phyloP scores from a whole-genome alignment of 2,113 vertebrate genomes.

The Edolisoma coerulescens region DNA sequence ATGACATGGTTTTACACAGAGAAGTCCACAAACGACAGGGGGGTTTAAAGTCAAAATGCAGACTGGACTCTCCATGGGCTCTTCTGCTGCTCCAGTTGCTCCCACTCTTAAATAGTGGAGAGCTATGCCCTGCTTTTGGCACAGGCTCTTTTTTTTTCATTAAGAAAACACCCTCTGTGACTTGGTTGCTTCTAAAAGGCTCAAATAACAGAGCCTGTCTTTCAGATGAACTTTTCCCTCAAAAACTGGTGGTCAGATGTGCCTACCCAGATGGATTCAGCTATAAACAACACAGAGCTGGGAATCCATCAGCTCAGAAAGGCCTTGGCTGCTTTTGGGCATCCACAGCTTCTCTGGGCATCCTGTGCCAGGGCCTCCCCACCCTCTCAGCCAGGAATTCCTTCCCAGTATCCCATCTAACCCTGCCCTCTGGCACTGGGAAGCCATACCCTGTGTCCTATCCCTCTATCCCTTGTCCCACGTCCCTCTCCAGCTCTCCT shows the following conservation, averaged over 20 bases:
- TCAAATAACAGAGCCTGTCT: neutral
- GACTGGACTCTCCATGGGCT: neutral
- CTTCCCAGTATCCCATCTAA: rapidly evolving
- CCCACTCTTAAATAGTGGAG: rapidly evolving
- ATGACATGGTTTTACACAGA: neutral
- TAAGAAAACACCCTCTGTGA: neutral
- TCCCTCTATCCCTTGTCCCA: neutral
- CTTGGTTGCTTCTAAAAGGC: neutral
- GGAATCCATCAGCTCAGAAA: neutral
- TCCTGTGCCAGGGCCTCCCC: neutral
- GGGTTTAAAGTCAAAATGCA: neutral
- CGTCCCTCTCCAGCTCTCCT: neutral
- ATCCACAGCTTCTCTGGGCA: neutral
- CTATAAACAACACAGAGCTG: neutral
- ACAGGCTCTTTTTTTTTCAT: neutral
- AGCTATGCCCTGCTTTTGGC: neutral
- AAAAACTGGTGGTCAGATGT: neutral
- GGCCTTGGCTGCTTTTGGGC: neutral
- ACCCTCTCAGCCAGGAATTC: neutral
- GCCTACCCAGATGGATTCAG: neutral
- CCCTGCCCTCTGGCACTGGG: rapidly evolving
- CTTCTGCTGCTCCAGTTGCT: neutral
- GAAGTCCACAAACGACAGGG: neutral
- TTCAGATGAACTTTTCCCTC: neutral
- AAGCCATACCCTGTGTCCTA: neutral